Conservation (phyloP, 2,113 vertebrate species). For the Syngnathoides biaculeatus region DNA sequence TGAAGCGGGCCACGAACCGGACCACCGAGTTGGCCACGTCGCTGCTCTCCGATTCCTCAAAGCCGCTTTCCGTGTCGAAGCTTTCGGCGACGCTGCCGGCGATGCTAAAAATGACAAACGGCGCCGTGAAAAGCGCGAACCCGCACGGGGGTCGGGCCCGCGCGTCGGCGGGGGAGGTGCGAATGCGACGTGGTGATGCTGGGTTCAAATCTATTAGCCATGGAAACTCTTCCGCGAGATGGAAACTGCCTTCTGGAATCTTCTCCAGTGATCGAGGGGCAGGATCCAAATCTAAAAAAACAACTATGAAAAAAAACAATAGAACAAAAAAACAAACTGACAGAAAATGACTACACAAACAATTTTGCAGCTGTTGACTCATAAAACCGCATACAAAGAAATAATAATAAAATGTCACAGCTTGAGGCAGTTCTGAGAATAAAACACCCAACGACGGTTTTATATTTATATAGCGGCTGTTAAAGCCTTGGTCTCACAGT, state of each 20-base stretch:
- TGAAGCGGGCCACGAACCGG: conserved; percentile 91
- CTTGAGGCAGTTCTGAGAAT: background rate
- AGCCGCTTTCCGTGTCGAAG: conserved; percentile 96
- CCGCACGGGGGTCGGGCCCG: conserved; percentile 21
- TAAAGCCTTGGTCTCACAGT: no score
- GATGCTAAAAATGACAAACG: conserved; percentile 74
- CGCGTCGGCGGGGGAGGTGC: background rate
- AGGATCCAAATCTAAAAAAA: conserved; percentile 52
- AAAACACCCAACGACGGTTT: no score
- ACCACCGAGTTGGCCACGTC: conserved; percentile 93
- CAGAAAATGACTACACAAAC: conserved; percentile 37
- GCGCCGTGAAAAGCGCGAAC: conserved; percentile 20
- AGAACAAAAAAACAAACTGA: background rate
- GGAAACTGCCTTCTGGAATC: conserved; percentile 37
- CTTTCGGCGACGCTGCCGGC: conserved; percentile 96
- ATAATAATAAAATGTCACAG: background rate
- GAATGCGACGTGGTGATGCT: conserved; percentile 14
- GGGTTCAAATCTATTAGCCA: conserved; percentile 28
- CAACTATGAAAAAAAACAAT: conserved; percentile 15
- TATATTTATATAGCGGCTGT: no score
- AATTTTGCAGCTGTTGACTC: conserved; percentile 30
- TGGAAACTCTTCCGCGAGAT: conserved; percentile 33
- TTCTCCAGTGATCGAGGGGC: conserved; percentile 32
- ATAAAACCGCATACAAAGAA: conserved; percentile 11
- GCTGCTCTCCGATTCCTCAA: conserved; percentile 92